These are phyloP conservation scores for Drosophila greeni DNA, from an alignment of 2,888 invertebrate genomes.

Conservation along the genomic window DNA sequence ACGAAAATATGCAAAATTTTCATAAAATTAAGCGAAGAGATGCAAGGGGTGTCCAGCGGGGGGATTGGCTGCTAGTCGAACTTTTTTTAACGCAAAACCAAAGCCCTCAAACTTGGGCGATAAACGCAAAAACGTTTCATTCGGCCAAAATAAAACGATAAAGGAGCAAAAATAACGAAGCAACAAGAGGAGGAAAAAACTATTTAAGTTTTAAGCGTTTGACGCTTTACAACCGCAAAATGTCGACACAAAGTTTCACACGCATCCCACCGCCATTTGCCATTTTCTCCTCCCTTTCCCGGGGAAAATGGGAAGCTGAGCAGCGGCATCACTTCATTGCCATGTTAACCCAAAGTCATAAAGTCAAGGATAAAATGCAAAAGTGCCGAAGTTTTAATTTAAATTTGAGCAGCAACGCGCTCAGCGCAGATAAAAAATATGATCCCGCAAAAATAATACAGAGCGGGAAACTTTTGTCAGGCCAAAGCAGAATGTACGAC, in stretches of 20 bases:
- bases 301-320: conserved; percentile 14
- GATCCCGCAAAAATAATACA: conserved; percentile 33
- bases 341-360: conserved; percentile 65
- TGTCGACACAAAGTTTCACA: conserved; percentile 67
- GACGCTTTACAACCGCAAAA: conserved; percentile 72
- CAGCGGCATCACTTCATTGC: conserved; percentile 53
- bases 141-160: conserved; percentile 28
- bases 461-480: conserved; percentile 31
- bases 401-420: conserved; percentile 57
- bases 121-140: conserved; percentile 49
- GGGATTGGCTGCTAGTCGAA: conserved; percentile 2
- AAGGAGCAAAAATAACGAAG: conserved; percentile 27
- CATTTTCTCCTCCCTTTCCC: neutral
- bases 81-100: conserved; percentile 39
- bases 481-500: conserved; percentile 16
- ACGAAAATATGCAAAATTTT: conserved; percentile 44
- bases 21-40: conserved; percentile 47
- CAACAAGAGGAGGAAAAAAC: conserved; percentile 45
- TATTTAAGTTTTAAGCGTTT: conserved; percentile 73
- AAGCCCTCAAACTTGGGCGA: conserved; percentile 54
- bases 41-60: conserved; percentile 15
- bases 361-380: conserved; percentile 70
- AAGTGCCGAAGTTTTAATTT: conserved; percentile 71
- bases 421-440: conserved; percentile 35
- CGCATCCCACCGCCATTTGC: conserved; percentile 34